These are phyloP conservation scores for Syrphus vitripennis DNA, from an alignment of 2,888 invertebrate genomes.

Conservation along the genomic window DNA sequence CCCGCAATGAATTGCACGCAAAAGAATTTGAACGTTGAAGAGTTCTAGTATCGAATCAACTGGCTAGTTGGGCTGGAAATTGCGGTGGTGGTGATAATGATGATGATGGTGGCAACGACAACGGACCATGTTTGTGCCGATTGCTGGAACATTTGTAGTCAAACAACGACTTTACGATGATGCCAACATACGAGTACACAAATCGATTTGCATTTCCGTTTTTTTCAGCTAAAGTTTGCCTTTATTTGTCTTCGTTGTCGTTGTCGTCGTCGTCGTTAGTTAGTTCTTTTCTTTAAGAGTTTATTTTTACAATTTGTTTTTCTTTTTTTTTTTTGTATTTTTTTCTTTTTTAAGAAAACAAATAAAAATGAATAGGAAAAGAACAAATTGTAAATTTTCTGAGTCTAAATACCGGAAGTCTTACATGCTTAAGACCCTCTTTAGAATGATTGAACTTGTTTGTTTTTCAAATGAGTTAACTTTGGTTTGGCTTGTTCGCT, in stretches of 20 bases:
- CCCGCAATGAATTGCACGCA: slow-evolving; percentile 50
- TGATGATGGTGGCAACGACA: not conserved
- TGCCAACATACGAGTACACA: slow-evolving; percentile 46
- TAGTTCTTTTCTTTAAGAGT: not conserved
- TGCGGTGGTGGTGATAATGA: not conserved
- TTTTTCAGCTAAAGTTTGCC: slow-evolving; percentile 29
- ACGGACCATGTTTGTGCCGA: slow-evolving; percentile 41
- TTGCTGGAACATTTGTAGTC: slow-evolving; percentile 58
- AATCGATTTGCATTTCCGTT: slow-evolving; percentile 71
- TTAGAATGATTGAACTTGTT: slow-evolving; percentile 40
- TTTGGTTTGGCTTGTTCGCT: not conserved
- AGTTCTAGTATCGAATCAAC: not conserved
- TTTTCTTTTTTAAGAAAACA: not conserved
- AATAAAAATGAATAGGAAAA: slow-evolving; percentile 1
- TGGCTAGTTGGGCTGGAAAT: not conserved
- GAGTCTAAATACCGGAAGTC: slow-evolving; percentile 62
- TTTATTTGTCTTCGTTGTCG: slow-evolving; percentile 48
- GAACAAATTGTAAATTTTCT: slow-evolving; percentile 24
- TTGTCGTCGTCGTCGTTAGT: slow-evolving; percentile 31
- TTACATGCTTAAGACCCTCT: slow-evolving; percentile 45
- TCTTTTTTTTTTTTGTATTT: not conserved
- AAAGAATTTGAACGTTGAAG: slow-evolving; percentile 43
- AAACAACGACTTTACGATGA: slow-evolving; percentile 38
- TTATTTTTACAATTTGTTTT: not conserved
- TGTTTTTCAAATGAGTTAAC: slow-evolving; percentile 22